Conservation (phyloP, 1,140 invertebrate genomes). For the Cherax destructor region DNA sequence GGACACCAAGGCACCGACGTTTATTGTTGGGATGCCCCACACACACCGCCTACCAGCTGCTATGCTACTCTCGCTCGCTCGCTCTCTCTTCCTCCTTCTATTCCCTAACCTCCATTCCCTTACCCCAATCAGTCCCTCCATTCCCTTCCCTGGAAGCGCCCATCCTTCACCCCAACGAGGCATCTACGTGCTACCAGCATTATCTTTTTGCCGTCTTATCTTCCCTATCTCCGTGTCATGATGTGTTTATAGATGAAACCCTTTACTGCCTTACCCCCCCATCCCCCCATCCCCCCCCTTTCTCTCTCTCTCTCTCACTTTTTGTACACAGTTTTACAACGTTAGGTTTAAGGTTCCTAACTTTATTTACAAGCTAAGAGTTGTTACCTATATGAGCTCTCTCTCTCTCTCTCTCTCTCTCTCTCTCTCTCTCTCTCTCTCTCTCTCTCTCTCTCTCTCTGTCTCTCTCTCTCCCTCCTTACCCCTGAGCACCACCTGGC, state of each 20-base stretch:
- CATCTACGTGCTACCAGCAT: not conserved
- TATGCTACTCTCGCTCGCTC: not conserved
- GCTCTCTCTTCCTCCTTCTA: not conserved
- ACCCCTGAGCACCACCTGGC: not conserved
- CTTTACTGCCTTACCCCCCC: not conserved
- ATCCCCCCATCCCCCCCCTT: too few species aligned
- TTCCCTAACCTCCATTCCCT: not conserved
- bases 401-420: not conserved
- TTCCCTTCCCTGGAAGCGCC: too few species aligned
- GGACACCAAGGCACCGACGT: constrained; percentile 7
- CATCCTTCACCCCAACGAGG: too few species aligned
- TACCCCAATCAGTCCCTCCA: not conserved
- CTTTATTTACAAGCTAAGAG: too few species aligned
- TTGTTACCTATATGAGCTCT: too few species aligned
- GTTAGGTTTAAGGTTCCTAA: too few species aligned
- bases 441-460: not conserved
- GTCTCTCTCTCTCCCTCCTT: too few species aligned
- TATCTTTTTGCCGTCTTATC: not conserved
- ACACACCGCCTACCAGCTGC: constrained; percentile 14
- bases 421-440: not conserved
- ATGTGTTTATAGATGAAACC: not conserved
- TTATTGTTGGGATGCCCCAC: not conserved
- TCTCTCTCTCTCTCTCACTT: not conserved
- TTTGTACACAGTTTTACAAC: not conserved
- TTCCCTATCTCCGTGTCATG: not conserved